Conservation (phyloP, 1,140 invertebrate genomes). For the Drosophila busckii region DNA sequence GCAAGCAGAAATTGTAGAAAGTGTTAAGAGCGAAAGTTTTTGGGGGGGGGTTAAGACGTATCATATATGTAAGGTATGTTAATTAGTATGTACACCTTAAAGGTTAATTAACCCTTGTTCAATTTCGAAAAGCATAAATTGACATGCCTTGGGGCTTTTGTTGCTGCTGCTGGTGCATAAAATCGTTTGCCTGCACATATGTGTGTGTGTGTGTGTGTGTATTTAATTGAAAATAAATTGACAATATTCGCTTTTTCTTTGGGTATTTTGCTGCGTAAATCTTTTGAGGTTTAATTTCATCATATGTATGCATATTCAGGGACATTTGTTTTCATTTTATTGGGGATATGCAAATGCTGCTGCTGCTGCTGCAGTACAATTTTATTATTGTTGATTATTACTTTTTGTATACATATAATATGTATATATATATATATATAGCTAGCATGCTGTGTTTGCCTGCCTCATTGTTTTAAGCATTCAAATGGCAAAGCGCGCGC, state of each 20-base stretch:
- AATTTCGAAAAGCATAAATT: slow-evolving; percentile 56
- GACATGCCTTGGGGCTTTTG: slow-evolving; percentile 36
- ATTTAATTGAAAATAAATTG: slow-evolving; percentile 71
- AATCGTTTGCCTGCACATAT: too few species aligned
- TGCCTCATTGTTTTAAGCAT: slow-evolving; percentile 8
- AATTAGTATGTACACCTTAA: slow-evolving; percentile 46
- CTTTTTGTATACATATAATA: neutral
- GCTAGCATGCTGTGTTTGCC: slow-evolving; percentile 20
- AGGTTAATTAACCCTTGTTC: slow-evolving; percentile 20
- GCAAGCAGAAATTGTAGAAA: slow-evolving; percentile 10
- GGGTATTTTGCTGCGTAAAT: slow-evolving; percentile 36
- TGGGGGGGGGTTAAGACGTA: too few species aligned
- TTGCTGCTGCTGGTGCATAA: too few species aligned
- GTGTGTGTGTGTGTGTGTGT: too few species aligned
- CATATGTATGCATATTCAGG: slow-evolving; percentile 20
- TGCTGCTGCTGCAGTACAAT: too few species aligned
- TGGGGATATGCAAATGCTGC: slow-evolving; percentile 5
- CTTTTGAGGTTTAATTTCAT: slow-evolving; percentile 13
- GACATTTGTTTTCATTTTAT: slow-evolving; percentile 4
- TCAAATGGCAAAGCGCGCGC: too few species aligned
- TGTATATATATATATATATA: slow-evolving; percentile 1
- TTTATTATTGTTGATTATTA: slow-evolving; percentile 3
- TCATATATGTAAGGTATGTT: too few species aligned
- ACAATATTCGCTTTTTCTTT: slow-evolving; percentile 56
- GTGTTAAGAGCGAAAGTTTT: too few species aligned